phyloP scores from a whole-genome alignment of 2,888 invertebrate genomes.

The Euproctis similis region DNA sequence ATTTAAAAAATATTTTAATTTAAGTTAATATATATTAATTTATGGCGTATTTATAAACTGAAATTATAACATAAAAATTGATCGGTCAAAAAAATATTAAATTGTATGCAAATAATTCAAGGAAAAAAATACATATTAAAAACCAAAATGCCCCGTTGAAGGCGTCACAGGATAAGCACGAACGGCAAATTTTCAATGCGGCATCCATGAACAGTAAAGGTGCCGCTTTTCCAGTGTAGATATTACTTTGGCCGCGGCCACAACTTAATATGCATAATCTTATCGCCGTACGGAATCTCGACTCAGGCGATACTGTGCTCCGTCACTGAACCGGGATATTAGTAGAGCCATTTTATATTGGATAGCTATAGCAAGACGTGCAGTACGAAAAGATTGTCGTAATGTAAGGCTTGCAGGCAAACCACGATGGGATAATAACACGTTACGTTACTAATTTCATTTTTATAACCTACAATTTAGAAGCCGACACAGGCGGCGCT shows the following conservation, averaged over 20 bases:
- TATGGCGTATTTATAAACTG: slow-evolving; percentile 1
- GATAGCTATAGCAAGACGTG: slow-evolving; percentile 76
- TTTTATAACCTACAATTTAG: slow-evolving; percentile 77
- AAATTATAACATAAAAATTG: slow-evolving; percentile 20
- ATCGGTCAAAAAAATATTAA: too few species aligned
- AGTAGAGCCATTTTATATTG: slow-evolving; percentile 76
- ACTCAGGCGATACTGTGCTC: slow-evolving; percentile 61
- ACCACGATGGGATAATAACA: slow-evolving; percentile 77
- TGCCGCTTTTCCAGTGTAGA: slow-evolving; percentile 67
- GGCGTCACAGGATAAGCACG: slow-evolving; percentile 47
- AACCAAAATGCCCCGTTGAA: slow-evolving; percentile 43
- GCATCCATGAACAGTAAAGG: slow-evolving; percentile 42
- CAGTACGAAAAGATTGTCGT: slow-evolving; percentile 77
- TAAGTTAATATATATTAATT: too few species aligned
- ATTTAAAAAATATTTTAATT: too few species aligned
- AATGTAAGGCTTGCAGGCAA: slow-evolving; percentile 74
- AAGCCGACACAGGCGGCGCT: slow-evolving; percentile 76
- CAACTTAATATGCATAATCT: slow-evolving; percentile 77
- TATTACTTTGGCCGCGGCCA: slow-evolving; percentile 69
- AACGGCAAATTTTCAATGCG: slow-evolving; percentile 57
- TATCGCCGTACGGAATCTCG: slow-evolving; percentile 71
- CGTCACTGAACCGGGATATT: slow-evolving; percentile 72
- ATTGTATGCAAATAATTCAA: slow-evolving; percentile 41
- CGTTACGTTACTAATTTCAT: slow-evolving; percentile 75
- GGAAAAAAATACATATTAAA: slow-evolving; percentile 37